Conservation (phyloP, 2,888 invertebrate genomes). For the Leptothorax acervorum region DNA sequence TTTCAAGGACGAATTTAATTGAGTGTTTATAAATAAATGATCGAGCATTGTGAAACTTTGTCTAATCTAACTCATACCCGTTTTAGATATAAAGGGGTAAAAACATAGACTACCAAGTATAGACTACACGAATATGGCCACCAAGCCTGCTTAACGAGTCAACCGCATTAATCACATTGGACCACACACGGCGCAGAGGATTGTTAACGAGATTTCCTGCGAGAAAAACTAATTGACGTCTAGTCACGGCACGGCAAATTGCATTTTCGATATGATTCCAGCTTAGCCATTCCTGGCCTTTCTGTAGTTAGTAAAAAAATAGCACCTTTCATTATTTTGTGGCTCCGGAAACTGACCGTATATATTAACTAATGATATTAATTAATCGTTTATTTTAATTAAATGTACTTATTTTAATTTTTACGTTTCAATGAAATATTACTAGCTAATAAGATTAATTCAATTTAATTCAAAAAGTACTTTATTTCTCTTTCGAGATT, state of each 20-base stretch:
- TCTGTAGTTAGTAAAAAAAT: conserved; percentile 25
- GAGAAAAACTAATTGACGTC: conserved; percentile 62
- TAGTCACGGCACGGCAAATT: conserved; percentile 64
- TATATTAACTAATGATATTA: conserved; percentile 11
- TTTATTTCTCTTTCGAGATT: too few relatives aligned
- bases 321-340: conserved; percentile 22
- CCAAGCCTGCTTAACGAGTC: conserved; percentile 54
- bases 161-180: conserved; percentile 64
- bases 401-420: background rate
- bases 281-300: conserved; percentile 38
- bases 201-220: conserved; percentile 61
- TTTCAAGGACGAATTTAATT: background rate
- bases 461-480: too few relatives aligned
- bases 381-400: background rate
- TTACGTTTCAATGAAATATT: background rate
- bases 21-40: background rate
- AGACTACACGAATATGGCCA: conserved; percentile 19
- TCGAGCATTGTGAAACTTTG: background rate
- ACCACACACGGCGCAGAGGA: conserved; percentile 45
- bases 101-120: conserved; percentile 27
- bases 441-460: too few relatives aligned
- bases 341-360: background rate
- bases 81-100: background rate
- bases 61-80: background rate
- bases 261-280: conserved; percentile 61